Percentiles rank a stretch among this genome's conserved stretches.
These are phyloP conservation scores for Littorina saxatilis DNA, from an alignment of 1,140 invertebrate genomes.

Conservation along the genomic window DNA sequence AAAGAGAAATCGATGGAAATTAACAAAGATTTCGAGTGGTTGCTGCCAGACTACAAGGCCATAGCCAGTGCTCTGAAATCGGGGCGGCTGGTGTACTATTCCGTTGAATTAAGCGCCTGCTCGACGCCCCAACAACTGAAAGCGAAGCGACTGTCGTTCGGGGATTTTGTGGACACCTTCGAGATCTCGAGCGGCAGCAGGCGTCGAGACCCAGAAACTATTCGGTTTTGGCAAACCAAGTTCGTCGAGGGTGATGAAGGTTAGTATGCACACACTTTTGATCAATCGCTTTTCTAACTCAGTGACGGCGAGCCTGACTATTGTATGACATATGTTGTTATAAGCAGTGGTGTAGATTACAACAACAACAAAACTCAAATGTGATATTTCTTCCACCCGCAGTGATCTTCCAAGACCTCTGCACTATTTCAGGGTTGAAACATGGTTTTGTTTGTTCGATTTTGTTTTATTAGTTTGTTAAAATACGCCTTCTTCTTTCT, in stretches of 20 bases:
- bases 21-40: constrained; percentile 38
- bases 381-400: too few species aligned
- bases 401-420: too few species aligned
- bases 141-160: constrained; percentile 40
- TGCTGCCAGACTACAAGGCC: constrained; percentile 40
- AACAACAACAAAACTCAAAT: too few species aligned
- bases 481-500: too few species aligned
- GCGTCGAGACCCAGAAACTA: constrained; percentile 29
- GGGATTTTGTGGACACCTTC: constrained; percentile 49
- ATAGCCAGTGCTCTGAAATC: constrained; percentile 44
- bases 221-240: constrained; percentile 45
- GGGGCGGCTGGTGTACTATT: constrained; percentile 50
- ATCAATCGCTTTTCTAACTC: too few species aligned
- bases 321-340: too few species aligned
- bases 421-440: too few species aligned
- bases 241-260: constrained; percentile 33
- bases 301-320: too few species aligned
- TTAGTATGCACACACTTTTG: too few species aligned
- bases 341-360: too few species aligned
- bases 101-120: constrained; percentile 45
- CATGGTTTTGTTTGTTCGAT: too few species aligned
- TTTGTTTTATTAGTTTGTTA: too few species aligned
- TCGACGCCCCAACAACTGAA: constrained; percentile 24
- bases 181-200: constrained; percentile 35
- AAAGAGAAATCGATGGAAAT: neutral